Evolutionary conservation across 2,113 vertebrate genomes (phyloP).

Genomic region (Neotoma lepida): DNA sequence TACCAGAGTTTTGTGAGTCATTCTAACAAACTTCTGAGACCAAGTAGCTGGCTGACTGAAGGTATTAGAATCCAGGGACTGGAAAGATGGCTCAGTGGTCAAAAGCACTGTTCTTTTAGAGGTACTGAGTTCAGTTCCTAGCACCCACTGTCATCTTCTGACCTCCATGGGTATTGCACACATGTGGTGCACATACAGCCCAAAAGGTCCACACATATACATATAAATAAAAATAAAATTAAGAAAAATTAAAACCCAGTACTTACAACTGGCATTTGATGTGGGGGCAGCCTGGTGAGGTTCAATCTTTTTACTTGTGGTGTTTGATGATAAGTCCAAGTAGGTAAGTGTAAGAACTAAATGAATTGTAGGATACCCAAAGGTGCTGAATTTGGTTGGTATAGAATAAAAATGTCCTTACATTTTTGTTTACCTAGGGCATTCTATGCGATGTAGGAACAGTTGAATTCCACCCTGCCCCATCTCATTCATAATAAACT

Average conservation of each 20-base stretch:
- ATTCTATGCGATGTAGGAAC: not conserved
- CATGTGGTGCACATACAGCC: not conserved
- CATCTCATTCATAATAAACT: not conserved
- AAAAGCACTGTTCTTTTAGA: not conserved
- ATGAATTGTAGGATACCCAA: not conserved
- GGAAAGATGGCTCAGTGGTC: not conserved
- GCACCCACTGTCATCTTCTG: not conserved
- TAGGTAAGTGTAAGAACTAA: not conserved
- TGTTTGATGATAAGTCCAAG: not conserved
- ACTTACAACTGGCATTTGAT: not conserved
- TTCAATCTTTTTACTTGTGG: not conserved
- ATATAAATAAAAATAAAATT: not conserved
- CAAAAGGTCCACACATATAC: not conserved
- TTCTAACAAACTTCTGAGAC: not conserved
- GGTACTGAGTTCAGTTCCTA: not conserved
- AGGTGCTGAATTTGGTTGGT: not conserved
- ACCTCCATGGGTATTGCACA: not conserved
- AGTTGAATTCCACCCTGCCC: not conserved
- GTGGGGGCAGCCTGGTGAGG: not conserved
- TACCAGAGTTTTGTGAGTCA: not conserved
- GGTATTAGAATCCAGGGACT: not conserved
- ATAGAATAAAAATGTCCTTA: not conserved
- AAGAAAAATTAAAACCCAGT: not conserved
- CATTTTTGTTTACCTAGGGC: not conserved
- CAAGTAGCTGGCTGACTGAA: not conserved